Percentiles rank a stretch among this genome's conserved stretches.
phyloP scores from a whole-genome alignment of 2,888 invertebrate species.

The Drosophila subquinaria region DNA sequence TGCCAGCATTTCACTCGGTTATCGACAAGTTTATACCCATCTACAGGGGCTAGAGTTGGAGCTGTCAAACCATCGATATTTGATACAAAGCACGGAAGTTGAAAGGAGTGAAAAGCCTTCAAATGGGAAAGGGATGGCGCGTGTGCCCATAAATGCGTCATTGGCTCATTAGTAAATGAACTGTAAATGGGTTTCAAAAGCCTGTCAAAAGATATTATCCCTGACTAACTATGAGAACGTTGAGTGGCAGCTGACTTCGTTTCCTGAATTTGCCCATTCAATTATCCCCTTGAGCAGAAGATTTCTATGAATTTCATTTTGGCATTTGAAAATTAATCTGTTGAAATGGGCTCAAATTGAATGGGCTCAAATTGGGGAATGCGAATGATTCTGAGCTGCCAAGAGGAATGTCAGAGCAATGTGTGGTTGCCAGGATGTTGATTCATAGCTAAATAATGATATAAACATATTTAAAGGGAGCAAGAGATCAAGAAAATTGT shows the following conservation, averaged over 20 bases:
- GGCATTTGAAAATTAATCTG: conserved; percentile 39
- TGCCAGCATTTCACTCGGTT: conserved; percentile 42
- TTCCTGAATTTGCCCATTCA: conserved; percentile 37
- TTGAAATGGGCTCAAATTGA: conserved; percentile 20
- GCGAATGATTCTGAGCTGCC: neutral
- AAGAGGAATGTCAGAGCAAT: neutral
- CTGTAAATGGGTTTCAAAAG: conserved; percentile 68
- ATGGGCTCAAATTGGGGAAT: neutral
- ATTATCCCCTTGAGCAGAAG: conserved; percentile 46
- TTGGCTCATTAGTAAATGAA: conserved; percentile 78
- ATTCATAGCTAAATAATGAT: neutral
- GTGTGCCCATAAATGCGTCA: conserved; percentile 68
- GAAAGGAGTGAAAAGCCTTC: conserved; percentile 21
- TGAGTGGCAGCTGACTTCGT: conserved; percentile 32
- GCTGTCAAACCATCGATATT: conserved; percentile 45
- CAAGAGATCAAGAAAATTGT: neutral
- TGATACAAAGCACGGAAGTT: conserved; percentile 22
- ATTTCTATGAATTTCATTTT: conserved; percentile 51
- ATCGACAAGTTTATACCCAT: conserved; percentile 28
- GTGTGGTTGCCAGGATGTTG: conserved; percentile 15
- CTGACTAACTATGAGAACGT: conserved; percentile 9
- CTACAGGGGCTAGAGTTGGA: neutral
- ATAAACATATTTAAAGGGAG: neutral
- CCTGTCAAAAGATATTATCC: conserved; percentile 61
- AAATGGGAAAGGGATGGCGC: conserved; percentile 27